Conservation (phyloP, 2,113 vertebrate species). For the Carollia perspicillata region DNA sequence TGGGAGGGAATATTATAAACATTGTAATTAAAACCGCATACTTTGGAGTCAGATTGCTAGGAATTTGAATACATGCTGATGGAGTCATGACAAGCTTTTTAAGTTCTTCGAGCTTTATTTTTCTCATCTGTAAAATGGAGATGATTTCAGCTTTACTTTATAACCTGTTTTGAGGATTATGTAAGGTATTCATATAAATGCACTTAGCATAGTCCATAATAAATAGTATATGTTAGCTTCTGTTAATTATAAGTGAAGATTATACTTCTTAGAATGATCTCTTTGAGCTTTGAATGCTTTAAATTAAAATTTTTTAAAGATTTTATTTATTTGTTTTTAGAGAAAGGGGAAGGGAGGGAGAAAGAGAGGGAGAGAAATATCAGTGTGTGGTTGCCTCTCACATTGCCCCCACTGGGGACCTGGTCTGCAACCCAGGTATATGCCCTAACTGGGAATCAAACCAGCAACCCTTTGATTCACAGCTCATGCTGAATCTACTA, state of each 20-base stretch:
- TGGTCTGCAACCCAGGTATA: too few species aligned
- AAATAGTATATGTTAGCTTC: constrained; percentile 40
- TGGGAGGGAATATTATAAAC: neutral
- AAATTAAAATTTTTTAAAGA: neutral
- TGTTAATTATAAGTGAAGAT: neutral
- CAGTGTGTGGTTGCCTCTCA: too few species aligned
- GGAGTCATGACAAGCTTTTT: neutral
- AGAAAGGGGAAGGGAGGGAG: too few species aligned
- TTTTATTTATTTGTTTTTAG: too few species aligned
- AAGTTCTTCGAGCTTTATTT: neutral
- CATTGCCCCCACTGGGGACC: too few species aligned
- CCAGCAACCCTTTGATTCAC: too few species aligned
- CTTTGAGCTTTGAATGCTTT: constrained; percentile 23
- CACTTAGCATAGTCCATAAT: neutral
- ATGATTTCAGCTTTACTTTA: neutral
- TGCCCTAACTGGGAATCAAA: too few species aligned
- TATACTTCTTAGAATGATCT: neutral
- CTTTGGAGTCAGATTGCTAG: neutral
- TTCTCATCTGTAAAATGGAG: neutral
- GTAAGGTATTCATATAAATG: neutral
- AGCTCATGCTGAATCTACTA: too few species aligned
- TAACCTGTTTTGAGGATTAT: neutral
- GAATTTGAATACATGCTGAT: neutral
- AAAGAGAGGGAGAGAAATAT: too few species aligned
- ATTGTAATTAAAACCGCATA: neutral